Base-by-base conservation (phyloP, 2,888 invertebrate genomes). In the Nemotelus nigrinus region DNA sequence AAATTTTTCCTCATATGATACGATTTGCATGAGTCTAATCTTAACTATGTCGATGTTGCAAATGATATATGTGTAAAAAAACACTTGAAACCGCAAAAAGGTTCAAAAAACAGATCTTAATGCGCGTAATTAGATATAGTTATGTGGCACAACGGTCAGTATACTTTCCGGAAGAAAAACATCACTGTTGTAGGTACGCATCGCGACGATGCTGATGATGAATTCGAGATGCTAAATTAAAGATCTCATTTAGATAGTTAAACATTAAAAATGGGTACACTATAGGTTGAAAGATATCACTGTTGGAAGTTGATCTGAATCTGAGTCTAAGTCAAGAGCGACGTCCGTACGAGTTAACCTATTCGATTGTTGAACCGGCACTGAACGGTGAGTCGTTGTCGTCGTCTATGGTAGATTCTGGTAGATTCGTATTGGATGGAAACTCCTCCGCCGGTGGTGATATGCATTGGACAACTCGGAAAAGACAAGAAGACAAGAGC, bases 351-450 rank as follows among this genome's bases (percentile, higher is more conserved):
- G 25, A 55, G 47, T n/a, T 70, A 47, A 70, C 45, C 70, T 47
- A 25, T 39, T 70, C 70, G 70, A 70, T 70, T 70, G 70, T 70
- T 70, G 55, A 70, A 70, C 70, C 70, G 70, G 70, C 70, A 70
- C 70, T 70, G 70, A 70, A 47, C n/a, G 3, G 45, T 8, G 64
- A 47, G 25, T 3, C 43, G 7, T 8, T 44, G 7, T 50, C 41
- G 25, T 55, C n/a, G n/a, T 25, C 25, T 25, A 25, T 25, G 25
- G 25, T 25, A 25, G 25, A 25, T 25, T 25, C 25, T 25, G 25
- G 25, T 25, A 25, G 25, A 25, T 55, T 70, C 55, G 70, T 50
- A 55, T 70, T 70, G 70, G 70, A 70, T 55, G 43, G 70, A 41
- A 70, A 70, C 53, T 55, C 70, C 70, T 70, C 70, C 70, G 25